Evolutionary conservation across 2,797 vertebrate species (phyloP).

Genomic region (Odontamblyopus rebecca): DNA sequence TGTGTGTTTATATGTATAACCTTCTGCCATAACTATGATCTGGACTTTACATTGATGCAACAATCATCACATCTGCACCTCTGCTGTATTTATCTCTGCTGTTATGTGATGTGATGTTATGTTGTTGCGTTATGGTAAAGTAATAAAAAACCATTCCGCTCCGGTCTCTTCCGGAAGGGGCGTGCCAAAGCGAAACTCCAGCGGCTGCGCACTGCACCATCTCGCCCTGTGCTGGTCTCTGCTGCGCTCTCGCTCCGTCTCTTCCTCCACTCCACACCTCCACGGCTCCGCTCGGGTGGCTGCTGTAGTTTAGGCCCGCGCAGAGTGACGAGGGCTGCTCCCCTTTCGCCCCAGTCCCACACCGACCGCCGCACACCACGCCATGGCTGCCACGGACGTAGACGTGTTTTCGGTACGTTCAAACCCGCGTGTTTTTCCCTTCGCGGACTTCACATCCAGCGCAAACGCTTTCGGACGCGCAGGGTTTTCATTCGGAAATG

Average conservation of each 20-base stretch:
- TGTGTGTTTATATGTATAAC: no score
- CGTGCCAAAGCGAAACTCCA: neutral
- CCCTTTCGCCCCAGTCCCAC: constrained; percentile 60
- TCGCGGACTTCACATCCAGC: neutral
- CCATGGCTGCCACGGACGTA: constrained; percentile 84
- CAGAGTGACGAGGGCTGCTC: constrained; percentile 70
- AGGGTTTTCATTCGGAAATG: constrained; percentile 40
- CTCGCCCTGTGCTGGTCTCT: constrained; percentile 19
- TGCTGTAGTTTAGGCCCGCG: constrained; percentile 48
- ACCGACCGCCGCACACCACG: constrained; percentile 63
- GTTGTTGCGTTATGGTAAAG: no score
- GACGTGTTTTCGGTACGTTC: constrained; percentile 82
- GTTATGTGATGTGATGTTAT: no score
- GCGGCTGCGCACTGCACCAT: constrained; percentile 8
- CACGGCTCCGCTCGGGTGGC: constrained; percentile 56
- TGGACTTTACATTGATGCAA: no score
- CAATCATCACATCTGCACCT: no score
- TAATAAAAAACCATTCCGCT: neutral
- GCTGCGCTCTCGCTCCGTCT: constrained; percentile 15
- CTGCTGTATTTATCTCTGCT: no score
- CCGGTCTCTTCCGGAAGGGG: neutral
- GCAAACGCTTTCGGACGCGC: constrained; percentile 1
- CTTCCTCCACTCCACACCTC: constrained; percentile 59
- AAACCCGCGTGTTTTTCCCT: neutral
- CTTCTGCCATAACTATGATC: no score